Percentiles rank a stretch among this genome's conserved stretches.
Evolutionary conservation across 1,140 invertebrate genomes (phyloP).

Genomic region (Bombus impatiens): DNA sequence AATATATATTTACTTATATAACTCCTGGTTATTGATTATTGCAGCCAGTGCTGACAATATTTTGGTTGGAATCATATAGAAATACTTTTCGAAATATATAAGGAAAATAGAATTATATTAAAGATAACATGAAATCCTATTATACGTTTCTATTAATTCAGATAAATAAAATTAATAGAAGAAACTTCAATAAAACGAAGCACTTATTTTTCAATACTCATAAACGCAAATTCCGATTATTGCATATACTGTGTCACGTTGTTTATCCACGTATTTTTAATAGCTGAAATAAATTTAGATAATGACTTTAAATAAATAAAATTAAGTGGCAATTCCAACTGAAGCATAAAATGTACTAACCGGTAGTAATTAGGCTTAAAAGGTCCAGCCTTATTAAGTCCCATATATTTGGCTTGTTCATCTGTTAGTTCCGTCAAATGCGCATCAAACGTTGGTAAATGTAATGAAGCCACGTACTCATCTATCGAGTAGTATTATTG

Average conservation of each 20-base stretch:
- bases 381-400: conserved; percentile 97
- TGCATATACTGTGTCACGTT: conserved; percentile 40
- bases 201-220: conserved; percentile 47
- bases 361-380: conserved; percentile 99
- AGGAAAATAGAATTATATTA: conserved; percentile 19
- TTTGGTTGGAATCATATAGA: conserved; percentile 15
- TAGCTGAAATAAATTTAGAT: conserved; percentile 61
- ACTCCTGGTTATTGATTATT: conserved; percentile 29
- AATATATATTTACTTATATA: conserved; percentile 32
- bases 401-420: conserved; percentile 99
- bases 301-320: conserved; percentile 1
- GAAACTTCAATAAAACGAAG: conserved; percentile 11
- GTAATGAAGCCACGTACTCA: conserved; percentile 98
- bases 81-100: conserved; percentile 13
- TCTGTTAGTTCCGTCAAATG: conserved; percentile 97
- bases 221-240: conserved; percentile 50
- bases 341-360: conserved; percentile 80
- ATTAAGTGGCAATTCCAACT: neutral
- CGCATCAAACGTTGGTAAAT: conserved; percentile 98
- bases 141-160: conserved; percentile 15
- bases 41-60: conserved; percentile 17
- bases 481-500: conserved; percentile 84
- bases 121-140: conserved; percentile 34
- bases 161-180: conserved; percentile 21
- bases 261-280: conserved; percentile 53